Evolutionary conservation across 2,888 invertebrate species (phyloP).

Genomic region (Amorpha juglandis): DNA sequence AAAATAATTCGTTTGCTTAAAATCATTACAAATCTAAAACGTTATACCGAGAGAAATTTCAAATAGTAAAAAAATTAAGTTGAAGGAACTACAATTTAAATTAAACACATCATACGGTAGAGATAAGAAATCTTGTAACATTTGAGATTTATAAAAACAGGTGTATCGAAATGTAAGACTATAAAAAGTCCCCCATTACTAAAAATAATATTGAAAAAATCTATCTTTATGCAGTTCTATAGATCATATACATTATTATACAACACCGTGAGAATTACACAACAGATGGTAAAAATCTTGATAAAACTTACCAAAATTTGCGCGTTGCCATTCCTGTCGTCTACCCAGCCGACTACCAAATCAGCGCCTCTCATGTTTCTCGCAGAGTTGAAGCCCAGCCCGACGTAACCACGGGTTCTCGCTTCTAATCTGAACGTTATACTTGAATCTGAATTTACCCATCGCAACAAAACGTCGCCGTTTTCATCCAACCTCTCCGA

Average conservation of each 20-base stretch:
- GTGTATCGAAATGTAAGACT: background rate
- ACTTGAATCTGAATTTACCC: conserved; percentile 90
- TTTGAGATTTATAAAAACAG: background rate
- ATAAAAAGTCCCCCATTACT: no score
- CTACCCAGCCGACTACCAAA: conserved; percentile 95
- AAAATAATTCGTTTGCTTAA: conserved; percentile 7
- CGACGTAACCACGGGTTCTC: conserved; percentile 93
- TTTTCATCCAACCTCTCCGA: conserved; percentile 81
- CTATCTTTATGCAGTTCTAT: background rate
- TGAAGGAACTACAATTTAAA: conserved; percentile 14
- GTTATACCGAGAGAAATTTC: conserved; percentile 4
- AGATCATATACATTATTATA: background rate
- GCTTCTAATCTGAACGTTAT: conserved; percentile 93
- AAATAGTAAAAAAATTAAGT: background rate
- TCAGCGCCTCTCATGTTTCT: conserved; percentile 93
- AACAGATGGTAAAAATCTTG: conserved; percentile 55
- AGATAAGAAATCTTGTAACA: conserved; percentile 5
- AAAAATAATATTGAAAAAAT: background rate
- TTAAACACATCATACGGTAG: background rate
- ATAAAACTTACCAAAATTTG: conserved; percentile 90
- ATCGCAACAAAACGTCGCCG: conserved; percentile 85
- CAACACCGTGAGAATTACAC: conserved; percentile 42
- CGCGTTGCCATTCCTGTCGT: conserved; percentile 86
- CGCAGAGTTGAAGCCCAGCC: conserved; percentile 92
- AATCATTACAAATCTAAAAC: background rate